These are phyloP conservation scores for Trichogramma pretiosum DNA, from an alignment of 1,140 invertebrate genomes.

Conservation along the genomic window DNA sequence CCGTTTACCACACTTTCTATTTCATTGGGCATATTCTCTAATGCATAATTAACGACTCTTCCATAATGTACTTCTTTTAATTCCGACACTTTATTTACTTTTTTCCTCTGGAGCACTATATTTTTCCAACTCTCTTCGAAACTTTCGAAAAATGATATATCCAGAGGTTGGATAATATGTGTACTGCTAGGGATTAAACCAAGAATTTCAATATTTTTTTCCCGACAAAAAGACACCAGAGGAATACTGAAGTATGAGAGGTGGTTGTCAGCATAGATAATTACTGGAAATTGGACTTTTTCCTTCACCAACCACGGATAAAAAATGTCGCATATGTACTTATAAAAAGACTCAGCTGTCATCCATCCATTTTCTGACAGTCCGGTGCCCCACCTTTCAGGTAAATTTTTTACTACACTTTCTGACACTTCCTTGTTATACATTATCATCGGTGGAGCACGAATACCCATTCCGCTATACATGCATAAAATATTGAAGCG, in stretches of 20 bases:
- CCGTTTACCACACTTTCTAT: too few relatives aligned
- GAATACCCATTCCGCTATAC: conserved; percentile 19
- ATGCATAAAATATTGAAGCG: conserved; percentile 31
- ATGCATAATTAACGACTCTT: too few relatives aligned
- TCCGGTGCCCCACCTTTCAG: conserved; percentile 21
- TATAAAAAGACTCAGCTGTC: conserved; percentile 12
- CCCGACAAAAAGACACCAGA: conserved; percentile 28
- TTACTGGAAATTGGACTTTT: conserved; percentile 23
- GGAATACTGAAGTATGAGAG: conserved; percentile 30
- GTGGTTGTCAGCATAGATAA: conserved; percentile 36
- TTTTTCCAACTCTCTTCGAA: conserved; percentile 2
- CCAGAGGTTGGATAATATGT: conserved; percentile 6
- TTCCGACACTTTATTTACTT: too few relatives aligned
- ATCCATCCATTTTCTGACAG: conserved; percentile 17
- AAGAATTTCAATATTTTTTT: conserved; percentile 19
- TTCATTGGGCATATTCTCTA: too few relatives aligned
- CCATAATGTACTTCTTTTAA: too few relatives aligned
- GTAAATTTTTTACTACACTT: conserved; percentile 19
- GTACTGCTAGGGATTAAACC: conserved; percentile 2
- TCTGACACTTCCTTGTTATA: conserved; percentile 21
- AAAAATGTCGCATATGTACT: conserved; percentile 11
- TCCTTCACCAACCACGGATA: conserved; percentile 24
- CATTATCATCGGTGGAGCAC: too few relatives aligned
- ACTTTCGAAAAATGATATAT: conserved; percentile 1
- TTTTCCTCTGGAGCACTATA: too few relatives aligned